These are phyloP conservation scores for Cirrhinus mrigala DNA, from an alignment of 2,797 vertebrate genomes.

Conservation along the genomic window DNA sequence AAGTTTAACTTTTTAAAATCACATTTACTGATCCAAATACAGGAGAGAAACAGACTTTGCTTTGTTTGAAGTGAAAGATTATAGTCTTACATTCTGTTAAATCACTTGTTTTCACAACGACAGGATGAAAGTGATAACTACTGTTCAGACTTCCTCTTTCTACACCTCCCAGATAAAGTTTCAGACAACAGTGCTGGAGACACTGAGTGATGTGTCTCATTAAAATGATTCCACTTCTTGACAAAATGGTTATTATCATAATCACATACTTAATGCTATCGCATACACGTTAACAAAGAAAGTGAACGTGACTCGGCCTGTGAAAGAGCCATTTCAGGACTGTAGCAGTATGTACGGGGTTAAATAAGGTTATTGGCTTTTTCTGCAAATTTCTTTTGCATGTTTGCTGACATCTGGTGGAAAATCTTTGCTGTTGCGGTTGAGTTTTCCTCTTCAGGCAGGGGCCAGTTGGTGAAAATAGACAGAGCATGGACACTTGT, in stretches of 20 bases:
- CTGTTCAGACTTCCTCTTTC: neutral
- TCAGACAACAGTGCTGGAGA: neutral
- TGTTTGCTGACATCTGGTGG: slow-evolving; percentile 30
- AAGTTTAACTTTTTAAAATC: neutral
- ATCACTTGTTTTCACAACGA: neutral
- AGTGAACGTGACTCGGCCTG: neutral
- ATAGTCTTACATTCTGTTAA: neutral
- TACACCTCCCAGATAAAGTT: neutral
- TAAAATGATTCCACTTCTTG: neutral
- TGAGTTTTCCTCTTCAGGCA: neutral
- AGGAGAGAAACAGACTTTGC: neutral
- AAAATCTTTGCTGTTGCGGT: neutral
- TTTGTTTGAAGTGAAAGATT: neutral
- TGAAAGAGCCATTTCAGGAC: neutral
- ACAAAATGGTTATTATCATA: neutral
- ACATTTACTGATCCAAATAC: neutral
- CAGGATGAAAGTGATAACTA: slow-evolving; percentile 10
- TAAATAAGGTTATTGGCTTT: neutral
- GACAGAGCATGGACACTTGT: neutral
- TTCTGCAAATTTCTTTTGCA: neutral
- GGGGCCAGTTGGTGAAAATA: neutral
- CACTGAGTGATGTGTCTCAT: neutral
- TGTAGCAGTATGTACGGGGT: neutral
- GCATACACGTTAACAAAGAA: neutral
- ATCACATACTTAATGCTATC: neutral